A percentile compares a stretch with the other conserved stretches of the same genome.
phyloP scores from a whole-genome alignment of 2,888 invertebrate species.

The Malacosoma neustria region DNA sequence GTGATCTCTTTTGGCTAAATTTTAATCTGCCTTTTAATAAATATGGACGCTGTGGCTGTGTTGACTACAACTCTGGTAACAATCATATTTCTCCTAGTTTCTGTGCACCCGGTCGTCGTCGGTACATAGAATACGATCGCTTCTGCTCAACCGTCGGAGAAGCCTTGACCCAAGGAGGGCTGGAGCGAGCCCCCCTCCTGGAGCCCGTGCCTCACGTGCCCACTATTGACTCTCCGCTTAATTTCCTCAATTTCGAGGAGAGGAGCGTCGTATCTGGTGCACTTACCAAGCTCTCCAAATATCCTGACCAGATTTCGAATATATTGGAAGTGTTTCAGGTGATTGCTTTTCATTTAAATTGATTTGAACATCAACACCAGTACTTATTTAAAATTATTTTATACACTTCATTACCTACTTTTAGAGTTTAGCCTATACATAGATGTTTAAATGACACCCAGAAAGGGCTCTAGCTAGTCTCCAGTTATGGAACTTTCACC shows the following conservation, averaged over 20 bases:
- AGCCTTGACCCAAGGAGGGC: constrained; percentile 77
- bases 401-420: too few relatives aligned
- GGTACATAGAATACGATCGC: constrained; percentile 78
- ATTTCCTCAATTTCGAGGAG: constrained; percentile 85
- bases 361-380: too few relatives aligned
- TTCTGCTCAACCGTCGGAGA: constrained; percentile 82
- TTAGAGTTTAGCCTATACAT: too few relatives aligned
- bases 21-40: too few relatives aligned
- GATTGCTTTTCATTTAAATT: constrained; percentile 1
- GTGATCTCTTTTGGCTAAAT: too few relatives aligned
- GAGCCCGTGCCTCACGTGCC: constrained; percentile 82
- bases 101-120: constrained; percentile 75
- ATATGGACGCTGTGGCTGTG: too few relatives aligned
- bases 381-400: too few relatives aligned
- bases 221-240: constrained; percentile 73
- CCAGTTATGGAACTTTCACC: too few relatives aligned
- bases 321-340: constrained; percentile 80
- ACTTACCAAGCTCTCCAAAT: constrained; percentile 79
- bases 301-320: constrained; percentile 80
- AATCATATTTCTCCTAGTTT: too few relatives aligned
- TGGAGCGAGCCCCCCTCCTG: constrained; percentile 80
- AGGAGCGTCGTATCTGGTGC: constrained; percentile 77
- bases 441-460: too few relatives aligned
- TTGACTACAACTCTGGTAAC: too few relatives aligned
- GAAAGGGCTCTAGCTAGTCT: too few relatives aligned